A percentile compares a stretch with the other conserved stretches of the same genome.
These are phyloP conservation scores for Sinodicranocentrus sp. DNA, from an alignment of 2,888 invertebrate genomes.

Conservation along the genomic window DNA sequence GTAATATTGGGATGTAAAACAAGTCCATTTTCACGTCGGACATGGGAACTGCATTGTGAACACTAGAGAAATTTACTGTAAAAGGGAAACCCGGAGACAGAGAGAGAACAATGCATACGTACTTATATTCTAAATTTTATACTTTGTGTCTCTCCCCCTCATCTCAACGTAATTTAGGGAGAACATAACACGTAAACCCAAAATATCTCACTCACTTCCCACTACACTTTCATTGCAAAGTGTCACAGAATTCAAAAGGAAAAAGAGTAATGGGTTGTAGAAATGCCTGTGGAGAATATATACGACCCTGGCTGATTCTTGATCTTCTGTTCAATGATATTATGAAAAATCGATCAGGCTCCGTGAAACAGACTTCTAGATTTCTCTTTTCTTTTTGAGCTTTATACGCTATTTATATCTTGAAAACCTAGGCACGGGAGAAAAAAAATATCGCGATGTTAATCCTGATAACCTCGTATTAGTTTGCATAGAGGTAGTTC, in stretches of 20 bases:
- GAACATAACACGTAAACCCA: slow-evolving; percentile 35
- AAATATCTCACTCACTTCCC: slow-evolving; percentile 23
- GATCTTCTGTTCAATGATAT: too few relatives aligned
- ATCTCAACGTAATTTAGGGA: slow-evolving; percentile 37
- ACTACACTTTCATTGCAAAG: slow-evolving; percentile 29
- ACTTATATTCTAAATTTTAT: not conserved
- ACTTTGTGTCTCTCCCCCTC: slow-evolving; percentile 35
- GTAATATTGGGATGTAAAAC: slow-evolving; percentile 56
- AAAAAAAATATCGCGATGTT: too few relatives aligned
- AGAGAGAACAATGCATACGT: not conserved
- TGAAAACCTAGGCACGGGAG: too few relatives aligned
- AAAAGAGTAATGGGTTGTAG: slow-evolving; percentile 42
- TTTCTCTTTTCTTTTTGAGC: too few relatives aligned
- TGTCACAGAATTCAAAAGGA: slow-evolving; percentile 52
- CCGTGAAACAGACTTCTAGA: too few relatives aligned
- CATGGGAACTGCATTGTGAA: slow-evolving; percentile 24
- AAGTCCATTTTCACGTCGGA: slow-evolving; percentile 58
- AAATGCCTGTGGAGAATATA: slow-evolving; percentile 24
- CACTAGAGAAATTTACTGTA: not conserved
- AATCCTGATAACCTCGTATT: too few relatives aligned
- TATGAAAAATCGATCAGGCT: too few relatives aligned
- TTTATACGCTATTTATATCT: too few relatives aligned
- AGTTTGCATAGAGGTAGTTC: too few relatives aligned
- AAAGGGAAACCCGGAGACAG: too few relatives aligned
- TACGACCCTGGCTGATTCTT: not conserved